A percentile compares a stretch with the other conserved stretches of the same genome.
phyloP scores from a whole-genome alignment of 2,888 invertebrate species.

The Acrobasis repandana region DNA sequence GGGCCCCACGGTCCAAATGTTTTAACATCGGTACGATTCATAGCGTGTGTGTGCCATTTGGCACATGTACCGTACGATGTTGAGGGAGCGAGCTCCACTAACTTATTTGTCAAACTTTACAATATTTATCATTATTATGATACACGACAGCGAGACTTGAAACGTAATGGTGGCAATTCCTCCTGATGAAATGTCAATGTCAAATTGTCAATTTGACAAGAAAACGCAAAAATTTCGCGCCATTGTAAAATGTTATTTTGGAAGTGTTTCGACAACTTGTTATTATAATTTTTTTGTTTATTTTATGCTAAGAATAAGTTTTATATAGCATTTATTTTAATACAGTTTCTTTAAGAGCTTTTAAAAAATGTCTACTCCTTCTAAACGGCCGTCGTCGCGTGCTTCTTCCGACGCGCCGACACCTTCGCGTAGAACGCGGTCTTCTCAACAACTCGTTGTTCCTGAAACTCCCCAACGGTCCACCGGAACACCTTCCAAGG shows the following conservation, averaged over 20 bases:
- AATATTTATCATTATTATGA: too few relatives aligned
- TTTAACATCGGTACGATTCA: too few relatives aligned
- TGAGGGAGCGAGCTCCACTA: too few relatives aligned
- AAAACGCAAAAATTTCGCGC: neutral
- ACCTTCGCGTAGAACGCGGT: conserved; percentile 68
- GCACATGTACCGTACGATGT: too few relatives aligned
- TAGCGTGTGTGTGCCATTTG: too few relatives aligned
- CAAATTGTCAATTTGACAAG: neutral
- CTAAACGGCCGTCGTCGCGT: conserved; percentile 69
- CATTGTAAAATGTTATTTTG: neutral
- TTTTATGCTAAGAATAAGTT: neutral
- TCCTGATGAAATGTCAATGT: neutral
- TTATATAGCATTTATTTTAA: neutral
- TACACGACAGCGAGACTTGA: too few relatives aligned
- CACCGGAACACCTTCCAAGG: conserved; percentile 68
- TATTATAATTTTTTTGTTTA: neutral
- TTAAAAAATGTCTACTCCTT: conserved; percentile 67
- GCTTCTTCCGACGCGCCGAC: conserved; percentile 76
- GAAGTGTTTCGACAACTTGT: too few relatives aligned
- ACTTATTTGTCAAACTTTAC: too few relatives aligned
- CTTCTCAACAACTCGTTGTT: conserved; percentile 73
- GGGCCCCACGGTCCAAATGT: too few relatives aligned
- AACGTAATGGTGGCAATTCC: neutral
- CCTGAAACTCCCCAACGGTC: conserved; percentile 78
- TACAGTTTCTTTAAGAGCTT: conserved; percentile 14